A percentile compares a stretch with the other conserved stretches of the same genome.
phyloP scores from a whole-genome alignment of 30 jellyfish, hydroid and myxozoan species.

The Mastigias papua region DNA sequence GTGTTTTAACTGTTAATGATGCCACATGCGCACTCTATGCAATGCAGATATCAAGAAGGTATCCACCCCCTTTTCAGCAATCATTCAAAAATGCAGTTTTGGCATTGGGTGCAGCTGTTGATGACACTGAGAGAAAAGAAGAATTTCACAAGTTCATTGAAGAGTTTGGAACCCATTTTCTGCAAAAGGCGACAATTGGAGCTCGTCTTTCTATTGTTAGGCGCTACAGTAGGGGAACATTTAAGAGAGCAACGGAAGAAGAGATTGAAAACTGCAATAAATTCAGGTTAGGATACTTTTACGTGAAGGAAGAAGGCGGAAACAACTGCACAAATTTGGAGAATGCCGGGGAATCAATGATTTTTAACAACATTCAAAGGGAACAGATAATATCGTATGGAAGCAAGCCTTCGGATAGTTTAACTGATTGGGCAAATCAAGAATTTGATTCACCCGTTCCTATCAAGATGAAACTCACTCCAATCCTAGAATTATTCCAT shows the following conservation, averaged over 20 bases:
- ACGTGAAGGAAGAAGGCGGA: neutral
- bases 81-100: slow-evolving; percentile 15
- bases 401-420: slow-evolving; percentile 28
- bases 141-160: slow-evolving; percentile 29
- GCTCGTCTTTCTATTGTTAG: slow-evolving; percentile 56
- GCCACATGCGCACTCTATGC: slow-evolving; percentile 47
- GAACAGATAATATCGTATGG: slow-evolving; percentile 50
- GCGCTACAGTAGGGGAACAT: slow-evolving; percentile 32
- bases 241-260: neutral
- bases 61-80: slow-evolving; percentile 66
- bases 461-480: slow-evolving; percentile 31
- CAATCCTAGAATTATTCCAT: slow-evolving; percentile 52
- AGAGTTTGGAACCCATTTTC: slow-evolving; percentile 69
- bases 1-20: slow-evolving; percentile 11
- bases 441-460: slow-evolving; percentile 46
- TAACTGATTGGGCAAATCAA: slow-evolving; percentile 57
- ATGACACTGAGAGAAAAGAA: slow-evolving; percentile 7
- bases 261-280: slow-evolving; percentile 42
- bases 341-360: neutral
- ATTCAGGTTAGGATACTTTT: neutral
- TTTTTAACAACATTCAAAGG: slow-evolving; percentile 1
- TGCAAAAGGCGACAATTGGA: slow-evolving; percentile 56
- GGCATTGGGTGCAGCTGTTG: slow-evolving; percentile 12
- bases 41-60: slow-evolving; percentile 4
- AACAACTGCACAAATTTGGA: slow-evolving; percentile 17